Evolutionary conservation across 2,113 vertebrate species (phyloP).

Genomic region (Dendrocopos noguchii): DNA sequence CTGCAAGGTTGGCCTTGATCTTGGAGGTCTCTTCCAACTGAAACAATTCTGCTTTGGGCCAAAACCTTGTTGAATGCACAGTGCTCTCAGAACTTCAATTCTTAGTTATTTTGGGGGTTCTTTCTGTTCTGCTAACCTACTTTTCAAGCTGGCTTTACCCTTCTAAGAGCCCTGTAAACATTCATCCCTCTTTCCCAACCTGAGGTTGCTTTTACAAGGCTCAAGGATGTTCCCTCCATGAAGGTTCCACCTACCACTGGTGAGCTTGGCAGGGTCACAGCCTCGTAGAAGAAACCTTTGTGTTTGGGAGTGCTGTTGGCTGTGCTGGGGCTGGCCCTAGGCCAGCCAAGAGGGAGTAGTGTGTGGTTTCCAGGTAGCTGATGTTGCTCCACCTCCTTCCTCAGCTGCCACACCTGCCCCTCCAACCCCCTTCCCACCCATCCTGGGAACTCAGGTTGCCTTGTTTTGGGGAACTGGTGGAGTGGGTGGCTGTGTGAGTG

Average conservation of each 20-base stretch:
- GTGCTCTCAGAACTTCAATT: accelerated
- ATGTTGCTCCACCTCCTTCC: accelerated
- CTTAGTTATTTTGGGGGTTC: no score
- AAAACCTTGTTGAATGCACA: accelerated
- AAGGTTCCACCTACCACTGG: neutral
- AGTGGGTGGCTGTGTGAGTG: neutral
- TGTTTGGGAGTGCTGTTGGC: neutral
- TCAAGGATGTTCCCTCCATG: neutral
- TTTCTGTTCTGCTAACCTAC: neutral
- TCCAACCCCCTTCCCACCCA: neutral
- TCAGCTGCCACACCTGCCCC: neutral
- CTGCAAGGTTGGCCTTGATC: neutral
- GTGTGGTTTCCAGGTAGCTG: neutral
- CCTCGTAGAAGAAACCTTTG: neutral
- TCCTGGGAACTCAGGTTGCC: neutral
- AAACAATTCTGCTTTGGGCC: neutral
- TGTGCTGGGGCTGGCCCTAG: neutral
- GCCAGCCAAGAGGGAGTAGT: neutral
- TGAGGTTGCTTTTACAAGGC: neutral
- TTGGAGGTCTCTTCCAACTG: no score
- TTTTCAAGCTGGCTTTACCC: neutral
- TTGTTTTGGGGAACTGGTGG: neutral
- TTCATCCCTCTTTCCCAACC: accelerated
- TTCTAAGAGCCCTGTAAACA: neutral
- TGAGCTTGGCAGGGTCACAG: neutral